Evolutionary conservation across 1,140 invertebrate genomes (phyloP), one percentile per base, ranked within the genome.

Genomic region (Dendrolimus kikuchii): DNA sequence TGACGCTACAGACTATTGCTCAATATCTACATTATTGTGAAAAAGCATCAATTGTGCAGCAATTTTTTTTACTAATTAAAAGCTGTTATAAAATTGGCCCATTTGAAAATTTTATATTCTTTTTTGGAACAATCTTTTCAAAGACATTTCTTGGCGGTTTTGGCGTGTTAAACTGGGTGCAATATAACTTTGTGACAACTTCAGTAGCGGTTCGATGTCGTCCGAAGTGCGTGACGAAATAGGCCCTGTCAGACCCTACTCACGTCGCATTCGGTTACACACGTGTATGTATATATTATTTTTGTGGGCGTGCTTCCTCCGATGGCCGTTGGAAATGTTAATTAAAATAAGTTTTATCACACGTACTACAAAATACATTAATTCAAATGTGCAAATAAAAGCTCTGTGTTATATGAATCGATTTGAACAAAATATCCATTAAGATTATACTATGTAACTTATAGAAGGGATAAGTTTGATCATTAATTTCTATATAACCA

Each of bases 161-260:
- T 51, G 23, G 8, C 3, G 37, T 4, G 7, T 38, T 9, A 38
- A 55, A 61, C 50, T 49, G 49, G 60, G 50, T 53, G 51, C 57
- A 57, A 59, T 59, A 59, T 59, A 70, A 66, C 57, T 61, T 60
- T 68, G 53, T 64, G 62, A 62, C 57, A 64, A 58, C 58, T 56
- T 48, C 56, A 40, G 38, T 55, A 42, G 38, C 50, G 51, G 48
- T 23, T 23, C 23, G 23, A 54, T 59, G 55, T 57, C 58, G 49
- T 53, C 46, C 46, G 52, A 62, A 59, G 63, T 58, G 53, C 57
- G 60, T 54, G 60, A 58, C 58, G 56, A 46, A 61, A 61, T 59
- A 51, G 59, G 50, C 47, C 38, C 63, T 68, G 69, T 72, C 69
- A 72, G 50, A 72, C 69, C 69, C 60, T 65, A 57, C 64, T 72